A percentile compares a stretch with the other conserved stretches of the same genome.
Conservation (phyloP, 2,113 vertebrate genomes). For the Solea senegalensis region DNA sequence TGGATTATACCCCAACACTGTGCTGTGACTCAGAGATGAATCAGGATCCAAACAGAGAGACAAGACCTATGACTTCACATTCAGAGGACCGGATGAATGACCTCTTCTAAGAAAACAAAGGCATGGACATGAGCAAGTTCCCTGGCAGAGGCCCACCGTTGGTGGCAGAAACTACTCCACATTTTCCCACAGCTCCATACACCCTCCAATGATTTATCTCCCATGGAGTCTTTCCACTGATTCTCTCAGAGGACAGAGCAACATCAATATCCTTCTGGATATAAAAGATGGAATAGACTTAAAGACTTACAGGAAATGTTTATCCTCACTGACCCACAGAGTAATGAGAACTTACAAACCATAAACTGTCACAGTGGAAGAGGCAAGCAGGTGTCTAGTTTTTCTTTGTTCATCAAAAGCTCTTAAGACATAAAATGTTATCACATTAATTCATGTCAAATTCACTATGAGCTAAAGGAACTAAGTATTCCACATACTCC, state of each 20-base stretch:
- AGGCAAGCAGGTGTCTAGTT: background rate
- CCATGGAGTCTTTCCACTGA: slow-evolving; percentile 40
- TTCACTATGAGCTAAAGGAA: background rate
- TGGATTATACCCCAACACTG: background rate
- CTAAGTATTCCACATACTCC: background rate
- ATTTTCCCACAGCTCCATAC: slow-evolving; percentile 31
- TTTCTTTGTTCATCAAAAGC: background rate
- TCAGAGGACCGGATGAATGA: slow-evolving; percentile 34
- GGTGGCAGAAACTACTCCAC: background rate
- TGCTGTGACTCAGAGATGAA: slow-evolving; percentile 50
- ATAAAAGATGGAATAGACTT: slow-evolving; percentile 35
- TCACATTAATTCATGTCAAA: background rate
- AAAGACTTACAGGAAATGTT: slow-evolving; percentile 33
- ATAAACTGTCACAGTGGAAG: background rate
- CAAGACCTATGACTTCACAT: slow-evolving; percentile 3
- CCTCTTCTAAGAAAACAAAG: slow-evolving; percentile 50
- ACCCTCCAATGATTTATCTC: slow-evolving; percentile 48
- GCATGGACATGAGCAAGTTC: slow-evolving; percentile 38
- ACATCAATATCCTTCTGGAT: slow-evolving; percentile 49
- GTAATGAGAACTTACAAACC: slow-evolving; percentile 17
- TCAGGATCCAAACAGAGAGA: slow-evolving; percentile 20
- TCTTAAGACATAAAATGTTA: background rate
- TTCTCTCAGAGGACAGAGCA: slow-evolving; percentile 28
- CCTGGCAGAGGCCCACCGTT: slow-evolving; percentile 15
- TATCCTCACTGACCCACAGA: slow-evolving; percentile 7